Evolutionary conservation across 2,888 invertebrate genomes (phyloP).

Genomic region (Lasioglossum morio): DNA sequence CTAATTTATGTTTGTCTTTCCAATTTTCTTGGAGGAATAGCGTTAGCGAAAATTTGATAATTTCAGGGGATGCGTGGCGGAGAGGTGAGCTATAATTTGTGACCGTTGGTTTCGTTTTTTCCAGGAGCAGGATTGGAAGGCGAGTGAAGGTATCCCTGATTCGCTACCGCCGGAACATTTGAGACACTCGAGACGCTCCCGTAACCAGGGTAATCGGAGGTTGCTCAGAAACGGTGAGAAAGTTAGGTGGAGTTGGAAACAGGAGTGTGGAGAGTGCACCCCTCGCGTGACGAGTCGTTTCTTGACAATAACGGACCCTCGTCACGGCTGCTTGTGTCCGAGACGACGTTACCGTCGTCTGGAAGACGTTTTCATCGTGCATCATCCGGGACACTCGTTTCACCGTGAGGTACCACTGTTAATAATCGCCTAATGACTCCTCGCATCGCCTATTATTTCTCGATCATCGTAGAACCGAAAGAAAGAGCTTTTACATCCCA

Average conservation of each 20-base stretch:
- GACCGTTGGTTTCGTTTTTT: background rate
- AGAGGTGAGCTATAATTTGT: background rate
- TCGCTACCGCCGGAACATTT: constrained; percentile 2
- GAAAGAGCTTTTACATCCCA: background rate
- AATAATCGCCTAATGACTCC: background rate
- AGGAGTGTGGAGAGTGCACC: constrained; percentile 47
- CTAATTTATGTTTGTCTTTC: background rate
- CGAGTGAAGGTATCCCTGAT: background rate
- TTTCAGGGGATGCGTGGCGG: background rate
- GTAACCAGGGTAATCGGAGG: constrained; percentile 68
- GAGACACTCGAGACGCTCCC: constrained; percentile 32
- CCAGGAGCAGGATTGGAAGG: background rate
- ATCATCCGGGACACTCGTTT: constrained; percentile 40
- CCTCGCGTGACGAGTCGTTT: constrained; percentile 69
- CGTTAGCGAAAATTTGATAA: background rate
- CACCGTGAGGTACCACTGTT: background rate
- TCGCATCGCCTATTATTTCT: background rate
- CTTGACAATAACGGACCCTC: constrained; percentile 69
- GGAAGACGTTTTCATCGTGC: constrained; percentile 68
- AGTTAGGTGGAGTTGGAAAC: constrained; percentile 44
- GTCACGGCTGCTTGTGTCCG: constrained; percentile 60
- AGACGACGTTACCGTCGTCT: constrained; percentile 66
- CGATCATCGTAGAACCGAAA: background rate
- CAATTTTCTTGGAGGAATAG: background rate
- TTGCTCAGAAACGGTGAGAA: constrained; percentile 70